Percentiles rank a stretch among this genome's conserved stretches.
These are phyloP conservation scores for Tinamus major DNA, from an alignment of 2,797 vertebrate species.

Conservation along the genomic window DNA sequence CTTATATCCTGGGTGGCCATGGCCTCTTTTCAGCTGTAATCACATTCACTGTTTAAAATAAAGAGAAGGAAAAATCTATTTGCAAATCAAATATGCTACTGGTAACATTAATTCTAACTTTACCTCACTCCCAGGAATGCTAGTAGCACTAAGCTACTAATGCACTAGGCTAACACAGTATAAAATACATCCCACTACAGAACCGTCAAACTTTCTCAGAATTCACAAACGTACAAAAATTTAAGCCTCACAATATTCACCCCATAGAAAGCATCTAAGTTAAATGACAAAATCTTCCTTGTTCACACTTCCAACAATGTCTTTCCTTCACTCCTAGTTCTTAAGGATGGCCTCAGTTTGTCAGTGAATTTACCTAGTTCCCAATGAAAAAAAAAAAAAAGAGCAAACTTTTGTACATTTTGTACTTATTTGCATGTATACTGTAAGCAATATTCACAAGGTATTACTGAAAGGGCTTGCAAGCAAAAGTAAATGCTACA, in stretches of 20 bases:
- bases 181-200: rapidly evolving
- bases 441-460: neutral
- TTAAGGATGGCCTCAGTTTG: neutral
- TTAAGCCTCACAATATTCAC: neutral
- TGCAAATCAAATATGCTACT: neutral
- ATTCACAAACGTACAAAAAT: neutral
- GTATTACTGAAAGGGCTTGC: neutral
- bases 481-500: neutral
- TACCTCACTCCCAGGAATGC: neutral
- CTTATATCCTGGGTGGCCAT: neutral
- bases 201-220: neutral
- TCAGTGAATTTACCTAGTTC: neutral
- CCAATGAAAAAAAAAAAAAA: neutral
- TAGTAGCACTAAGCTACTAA: neutral
- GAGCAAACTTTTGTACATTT: neutral
- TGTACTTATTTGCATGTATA: too few species aligned
- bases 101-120: neutral
- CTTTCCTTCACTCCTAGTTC: neutral
- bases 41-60: neutral
- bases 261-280: neutral
- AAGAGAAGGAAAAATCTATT: neutral
- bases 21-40: neutral
- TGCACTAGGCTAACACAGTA: neutral
- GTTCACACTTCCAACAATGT: neutral
- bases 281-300: neutral